phyloP scores from a whole-genome alignment of 2,797 vertebrate species.

The Micropoecilia bifurca region DNA sequence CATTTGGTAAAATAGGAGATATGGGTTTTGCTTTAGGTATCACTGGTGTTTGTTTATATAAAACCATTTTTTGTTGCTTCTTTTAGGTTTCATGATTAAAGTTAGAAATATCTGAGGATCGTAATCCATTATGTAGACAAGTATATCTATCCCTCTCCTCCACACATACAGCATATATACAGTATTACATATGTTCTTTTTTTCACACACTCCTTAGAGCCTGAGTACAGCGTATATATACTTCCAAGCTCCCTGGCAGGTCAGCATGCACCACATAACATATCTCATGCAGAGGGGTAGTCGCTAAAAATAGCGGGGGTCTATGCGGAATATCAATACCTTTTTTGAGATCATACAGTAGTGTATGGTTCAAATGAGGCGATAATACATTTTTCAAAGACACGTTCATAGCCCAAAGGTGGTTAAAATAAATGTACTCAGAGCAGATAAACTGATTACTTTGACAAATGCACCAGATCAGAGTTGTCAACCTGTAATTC shows the following conservation, averaged over 20 bases:
- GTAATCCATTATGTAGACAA: background rate
- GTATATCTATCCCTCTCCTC: background rate
- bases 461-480: background rate
- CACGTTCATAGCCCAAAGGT: slow-evolving; percentile 10
- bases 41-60: background rate
- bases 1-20: background rate
- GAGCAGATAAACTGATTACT: background rate
- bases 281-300: slow-evolving; percentile 38
- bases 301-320: slow-evolving; percentile 59
- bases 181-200: background rate
- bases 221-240: background rate
- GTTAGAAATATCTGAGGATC: background rate
- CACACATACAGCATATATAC: slow-evolving; percentile 3
- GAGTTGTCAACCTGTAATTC: background rate
- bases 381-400: slow-evolving; percentile 22
- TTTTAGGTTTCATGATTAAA: background rate
- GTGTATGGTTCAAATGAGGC: slow-evolving; percentile 21
- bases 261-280: slow-evolving; percentile 58
- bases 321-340: slow-evolving; percentile 60
- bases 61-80: background rate
- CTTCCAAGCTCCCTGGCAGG: slow-evolving; percentile 45
- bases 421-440: slow-evolving; percentile 12
- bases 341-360: slow-evolving; percentile 42
- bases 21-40: background rate
- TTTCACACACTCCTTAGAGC: background rate